Evolutionary conservation across 2,113 vertebrate genomes (phyloP).

Genomic region (Leptocoma aspasia): DNA sequence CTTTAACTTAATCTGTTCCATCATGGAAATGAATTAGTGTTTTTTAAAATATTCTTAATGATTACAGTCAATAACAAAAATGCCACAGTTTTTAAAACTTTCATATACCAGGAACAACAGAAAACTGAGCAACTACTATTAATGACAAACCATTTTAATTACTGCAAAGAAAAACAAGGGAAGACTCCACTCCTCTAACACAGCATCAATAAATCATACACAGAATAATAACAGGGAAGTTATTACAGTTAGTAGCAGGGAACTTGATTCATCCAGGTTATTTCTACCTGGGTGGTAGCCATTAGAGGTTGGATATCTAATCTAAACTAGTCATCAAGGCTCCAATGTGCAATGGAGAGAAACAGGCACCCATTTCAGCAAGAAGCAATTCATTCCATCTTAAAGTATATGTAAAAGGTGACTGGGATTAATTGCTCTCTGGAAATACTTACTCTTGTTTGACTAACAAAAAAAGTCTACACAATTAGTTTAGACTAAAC

Average conservation of each 20-base stretch:
- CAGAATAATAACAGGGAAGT: background rate
- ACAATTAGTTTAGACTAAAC: background rate
- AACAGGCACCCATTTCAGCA: background rate
- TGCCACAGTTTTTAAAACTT: background rate
- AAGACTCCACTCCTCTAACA: background rate
- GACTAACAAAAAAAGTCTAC: background rate
- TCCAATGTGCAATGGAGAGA: background rate
- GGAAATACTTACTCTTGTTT: background rate
- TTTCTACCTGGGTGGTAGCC: slow-evolving; percentile 21
- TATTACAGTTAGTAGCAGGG: background rate
- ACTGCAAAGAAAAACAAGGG: background rate
- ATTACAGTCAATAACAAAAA: background rate
- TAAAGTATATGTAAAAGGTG: background rate
- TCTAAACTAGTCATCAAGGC: slow-evolving; percentile 31
- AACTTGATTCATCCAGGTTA: background rate
- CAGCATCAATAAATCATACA: background rate
- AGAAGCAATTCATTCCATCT: background rate
- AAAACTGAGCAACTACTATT: background rate
- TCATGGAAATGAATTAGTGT: background rate
- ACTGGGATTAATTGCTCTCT: slow-evolving; percentile 20
- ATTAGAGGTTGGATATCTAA: background rate
- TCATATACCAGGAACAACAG: background rate
- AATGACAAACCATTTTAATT: background rate
- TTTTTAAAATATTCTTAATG: background rate
- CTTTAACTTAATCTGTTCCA: background rate